These are phyloP conservation scores for Acrossocheilus wenchowensis DNA, from an alignment of 2,797 vertebrate genomes.

Conservation along the genomic window DNA sequence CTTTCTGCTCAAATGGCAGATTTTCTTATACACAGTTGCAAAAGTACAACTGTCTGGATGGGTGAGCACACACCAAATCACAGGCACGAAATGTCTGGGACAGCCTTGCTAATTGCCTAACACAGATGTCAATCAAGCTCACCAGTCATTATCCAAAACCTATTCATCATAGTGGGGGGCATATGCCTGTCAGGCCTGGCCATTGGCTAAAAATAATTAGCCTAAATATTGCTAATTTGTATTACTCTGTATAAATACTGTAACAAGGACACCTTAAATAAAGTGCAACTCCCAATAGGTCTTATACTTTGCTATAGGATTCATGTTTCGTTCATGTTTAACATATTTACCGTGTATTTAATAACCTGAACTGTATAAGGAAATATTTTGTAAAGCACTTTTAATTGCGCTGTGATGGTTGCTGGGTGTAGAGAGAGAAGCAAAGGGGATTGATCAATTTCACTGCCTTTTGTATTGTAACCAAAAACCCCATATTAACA, in stretches of 20 bases:
- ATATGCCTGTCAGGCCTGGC: too few relatives aligned
- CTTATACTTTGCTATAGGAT: not conserved
- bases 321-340: not conserved
- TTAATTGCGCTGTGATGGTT: not conserved
- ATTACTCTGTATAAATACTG: not conserved
- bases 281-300: not conserved
- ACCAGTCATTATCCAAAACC: not conserved
- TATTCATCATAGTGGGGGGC: not conserved
- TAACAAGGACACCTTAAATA: not conserved
- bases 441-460: not conserved
- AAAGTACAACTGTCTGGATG: too few relatives aligned
- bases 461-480: not conserved
- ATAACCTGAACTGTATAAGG: not conserved
- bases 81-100: not conserved
- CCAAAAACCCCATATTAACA: not conserved
- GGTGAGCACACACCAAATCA: too few relatives aligned
- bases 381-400: not conserved
- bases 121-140: not conserved
- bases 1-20: too few relatives aligned
- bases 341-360: not conserved
- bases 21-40: too few relatives aligned
- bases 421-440: not conserved
- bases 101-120: not conserved
- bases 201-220: too few relatives aligned
- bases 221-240: not conserved